phyloP scores from a whole-genome alignment of 2,888 invertebrate genomes.

The Himalopsyche anomala region DNA sequence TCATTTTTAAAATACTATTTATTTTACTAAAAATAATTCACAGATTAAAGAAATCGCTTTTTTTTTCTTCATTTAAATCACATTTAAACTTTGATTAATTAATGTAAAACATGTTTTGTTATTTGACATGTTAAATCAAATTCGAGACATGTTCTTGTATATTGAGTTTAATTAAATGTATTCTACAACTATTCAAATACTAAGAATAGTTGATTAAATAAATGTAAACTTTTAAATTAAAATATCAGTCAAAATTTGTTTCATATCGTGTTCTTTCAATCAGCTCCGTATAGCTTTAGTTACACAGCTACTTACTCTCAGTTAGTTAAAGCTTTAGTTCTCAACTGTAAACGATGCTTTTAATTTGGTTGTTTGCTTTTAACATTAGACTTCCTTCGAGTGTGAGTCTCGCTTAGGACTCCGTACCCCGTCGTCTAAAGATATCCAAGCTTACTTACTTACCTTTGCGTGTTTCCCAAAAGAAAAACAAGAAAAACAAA shows the following conservation, averaged over 20 bases:
- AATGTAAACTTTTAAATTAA: not conserved
- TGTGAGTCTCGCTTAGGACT: constrained; percentile 32
- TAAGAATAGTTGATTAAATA: no score
- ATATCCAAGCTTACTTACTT: constrained; percentile 37
- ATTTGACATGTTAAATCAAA: no score
- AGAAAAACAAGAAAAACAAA: constrained; percentile 57
- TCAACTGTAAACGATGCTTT: constrained; percentile 15
- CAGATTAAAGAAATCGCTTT: no score
- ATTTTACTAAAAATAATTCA: no score
- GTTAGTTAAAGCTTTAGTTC: constrained; percentile 28
- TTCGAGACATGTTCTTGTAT: no score
- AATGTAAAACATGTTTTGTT: no score
- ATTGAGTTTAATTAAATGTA: no score
- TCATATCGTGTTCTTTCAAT: not conserved
- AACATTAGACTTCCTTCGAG: not conserved
- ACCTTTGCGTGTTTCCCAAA: constrained; percentile 47
- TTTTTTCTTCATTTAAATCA: no score
- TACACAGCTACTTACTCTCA: not conserved
- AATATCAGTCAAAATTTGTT: not conserved
- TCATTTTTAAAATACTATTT: no score
- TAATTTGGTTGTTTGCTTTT: constrained; percentile 34
- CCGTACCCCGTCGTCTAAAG: not conserved
- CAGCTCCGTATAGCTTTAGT: not conserved
- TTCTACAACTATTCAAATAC: no score
- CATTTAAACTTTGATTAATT: no score